These are phyloP conservation scores for Rugalucina vietnamica DNA, from an alignment of 2,888 invertebrate species.

Conservation along the genomic window DNA sequence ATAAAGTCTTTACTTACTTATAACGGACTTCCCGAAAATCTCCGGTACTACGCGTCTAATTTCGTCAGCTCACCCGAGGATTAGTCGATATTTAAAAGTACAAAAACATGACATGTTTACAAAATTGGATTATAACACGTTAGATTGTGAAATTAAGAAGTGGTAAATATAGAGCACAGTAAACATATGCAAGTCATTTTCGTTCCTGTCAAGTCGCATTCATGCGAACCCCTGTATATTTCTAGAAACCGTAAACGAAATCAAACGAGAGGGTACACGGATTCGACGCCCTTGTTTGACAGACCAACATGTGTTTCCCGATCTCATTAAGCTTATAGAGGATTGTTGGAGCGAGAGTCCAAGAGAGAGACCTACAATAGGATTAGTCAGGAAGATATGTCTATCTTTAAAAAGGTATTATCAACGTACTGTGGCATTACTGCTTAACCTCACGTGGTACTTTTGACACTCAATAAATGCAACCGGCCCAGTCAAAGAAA, in stretches of 20 bases:
- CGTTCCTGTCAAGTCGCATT: too few species aligned
- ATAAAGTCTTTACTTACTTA: too few species aligned
- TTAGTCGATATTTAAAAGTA: too few species aligned
- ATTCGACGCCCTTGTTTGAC: conserved; percentile 16
- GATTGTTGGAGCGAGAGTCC: conserved; percentile 40
- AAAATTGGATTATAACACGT: too few species aligned
- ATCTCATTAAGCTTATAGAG: conserved; percentile 38
- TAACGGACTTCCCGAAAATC: too few species aligned
- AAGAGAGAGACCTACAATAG: conserved; percentile 39
- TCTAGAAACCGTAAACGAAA: conserved; percentile 14
- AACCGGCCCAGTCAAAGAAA: not conserved
- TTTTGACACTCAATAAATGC: not conserved
- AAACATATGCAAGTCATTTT: too few species aligned
- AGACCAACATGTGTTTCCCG: conserved; percentile 25
- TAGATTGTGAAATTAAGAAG: too few species aligned
- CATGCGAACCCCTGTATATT: too few species aligned
- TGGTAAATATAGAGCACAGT: too few species aligned
- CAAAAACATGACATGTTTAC: too few species aligned
- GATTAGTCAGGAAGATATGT: conserved; percentile 6
- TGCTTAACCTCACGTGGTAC: not conserved
- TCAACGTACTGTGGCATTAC: not conserved
- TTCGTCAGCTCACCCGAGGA: too few species aligned
- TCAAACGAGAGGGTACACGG: not conserved
- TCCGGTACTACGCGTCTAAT: too few species aligned
- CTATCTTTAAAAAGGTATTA: not conserved